Base-by-base conservation (phyloP, 2,797 vertebrate genomes). In the Clarias fuscus region DNA sequence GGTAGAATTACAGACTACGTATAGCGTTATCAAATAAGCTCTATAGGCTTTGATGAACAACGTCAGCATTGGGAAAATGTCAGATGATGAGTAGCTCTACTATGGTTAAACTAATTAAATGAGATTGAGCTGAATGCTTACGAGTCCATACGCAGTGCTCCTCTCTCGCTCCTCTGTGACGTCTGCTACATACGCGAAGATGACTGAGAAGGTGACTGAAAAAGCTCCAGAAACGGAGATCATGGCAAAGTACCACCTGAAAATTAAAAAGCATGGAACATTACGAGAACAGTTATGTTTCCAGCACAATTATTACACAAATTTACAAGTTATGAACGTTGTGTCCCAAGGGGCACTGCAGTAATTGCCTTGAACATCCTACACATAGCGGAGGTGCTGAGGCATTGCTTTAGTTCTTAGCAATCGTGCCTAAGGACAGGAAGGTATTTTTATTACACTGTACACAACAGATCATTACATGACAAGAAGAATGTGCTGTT, bases 231-330 rank as follows among this genome's bases (percentile, higher is more conserved):
- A 99, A 88, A 99, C 95, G 7, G 97, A 97, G 92, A 99, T 99
- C 96, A 98, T 96, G 40, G 96, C 96, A 73, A 99, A 99, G 93
- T 99, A 98, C 97, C 98, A 99, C 98, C 98, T 99, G 92, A 24
- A 90, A 90, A 93, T 10, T 80, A 71, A 58, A 53, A 65, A 82
- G 65, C 27, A 37, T 81, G 7, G 27, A 61, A 37, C 48, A 14
- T 53, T 53, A 53, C 11, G 13, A 53, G 48, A 53, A 53, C 11
- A 13, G 11, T 13, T 3, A 14, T 13, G 48, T 14, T 53, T 53
- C 48, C 48, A 53, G 48, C 33, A 11, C 33, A 30, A 68, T 33
- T 68, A 7, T 33, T 2, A 14, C 6, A 33, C 20, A 33, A 3
- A 37, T 70, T 37, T 8, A 37, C 37, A 53, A 53, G 48, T 53